Percentiles rank a stretch among this genome's conserved stretches.
Conservation (phyloP, 2,888 invertebrate genomes). For the Tanypteryx hageni region DNA sequence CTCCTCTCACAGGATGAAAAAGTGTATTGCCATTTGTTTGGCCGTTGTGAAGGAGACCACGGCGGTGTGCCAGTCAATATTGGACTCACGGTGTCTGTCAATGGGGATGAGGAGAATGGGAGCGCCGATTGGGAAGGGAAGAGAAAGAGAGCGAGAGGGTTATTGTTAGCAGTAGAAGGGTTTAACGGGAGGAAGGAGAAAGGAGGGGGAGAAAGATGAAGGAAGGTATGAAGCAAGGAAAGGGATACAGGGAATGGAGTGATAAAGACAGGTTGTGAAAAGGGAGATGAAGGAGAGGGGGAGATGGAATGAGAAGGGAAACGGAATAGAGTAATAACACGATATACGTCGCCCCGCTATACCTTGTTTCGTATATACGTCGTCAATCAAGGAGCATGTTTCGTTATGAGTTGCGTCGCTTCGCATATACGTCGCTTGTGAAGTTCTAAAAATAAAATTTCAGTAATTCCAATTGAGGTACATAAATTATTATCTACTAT, state of each 20-base stretch:
- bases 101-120: not conserved
- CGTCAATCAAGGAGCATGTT: too few species aligned
- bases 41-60: conserved; percentile 40
- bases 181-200: conserved; percentile 12
- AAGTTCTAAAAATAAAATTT: too few species aligned
- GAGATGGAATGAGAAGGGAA: not conserved
- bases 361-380: too few species aligned
- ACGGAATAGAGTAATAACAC: too few species aligned
- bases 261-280: not conserved
- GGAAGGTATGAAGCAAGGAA: not conserved
- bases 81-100: conserved; percentile 46
- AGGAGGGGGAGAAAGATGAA: not conserved
- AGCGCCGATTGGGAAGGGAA: not conserved
- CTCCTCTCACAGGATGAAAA: not conserved
- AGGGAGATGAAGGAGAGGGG: not conserved
- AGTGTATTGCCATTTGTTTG: conserved; percentile 60
- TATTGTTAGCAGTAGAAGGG: too few species aligned
- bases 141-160: not conserved
- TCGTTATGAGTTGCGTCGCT: too few species aligned
- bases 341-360: too few species aligned
- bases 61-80: conserved; percentile 49
- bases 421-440: too few species aligned
- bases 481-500: too few species aligned
- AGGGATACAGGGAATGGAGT: too few species aligned
- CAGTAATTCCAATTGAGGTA: too few species aligned